Percentiles rank a stretch among this genome's conserved stretches.
Conservation (phyloP, 2,888 invertebrate species). For the Euphydryas editha region DNA sequence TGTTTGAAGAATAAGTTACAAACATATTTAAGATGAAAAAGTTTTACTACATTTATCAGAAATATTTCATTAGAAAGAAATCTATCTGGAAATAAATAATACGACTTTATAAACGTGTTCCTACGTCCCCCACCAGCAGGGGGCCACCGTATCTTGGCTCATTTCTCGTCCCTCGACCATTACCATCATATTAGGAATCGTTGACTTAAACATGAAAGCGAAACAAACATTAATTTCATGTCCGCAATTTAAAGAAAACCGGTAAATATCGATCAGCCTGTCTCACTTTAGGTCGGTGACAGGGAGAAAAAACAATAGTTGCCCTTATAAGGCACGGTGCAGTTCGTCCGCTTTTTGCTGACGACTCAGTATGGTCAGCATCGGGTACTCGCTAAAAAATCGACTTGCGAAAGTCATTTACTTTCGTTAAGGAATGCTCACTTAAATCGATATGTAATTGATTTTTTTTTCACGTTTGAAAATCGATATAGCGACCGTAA, state of each 20-base stretch:
- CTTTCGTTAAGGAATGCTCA: constrained; percentile 41
- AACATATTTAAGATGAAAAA: neutral
- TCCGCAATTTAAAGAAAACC: constrained; percentile 46
- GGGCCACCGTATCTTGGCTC: neutral
- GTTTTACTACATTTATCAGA: neutral
- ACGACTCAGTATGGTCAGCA: constrained; percentile 37
- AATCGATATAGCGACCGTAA: constrained; percentile 40
- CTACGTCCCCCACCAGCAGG: neutral
- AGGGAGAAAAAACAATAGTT: constrained; percentile 66
- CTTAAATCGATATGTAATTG: constrained; percentile 37
- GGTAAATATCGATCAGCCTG: constrained; percentile 48
- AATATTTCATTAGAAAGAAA: neutral
- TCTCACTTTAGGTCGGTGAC: constrained; percentile 46
- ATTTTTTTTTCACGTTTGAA: constrained; percentile 38
- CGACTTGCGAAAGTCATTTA: constrained; percentile 39
- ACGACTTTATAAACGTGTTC: neutral
- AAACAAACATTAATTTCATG: constrained; percentile 37
- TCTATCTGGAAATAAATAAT: neutral
- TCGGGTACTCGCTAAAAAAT: constrained; percentile 38
- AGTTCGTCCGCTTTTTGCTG: constrained; percentile 38
- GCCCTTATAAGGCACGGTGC: constrained; percentile 43
- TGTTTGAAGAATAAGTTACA: neutral
- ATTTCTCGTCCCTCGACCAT: constrained; percentile 8
- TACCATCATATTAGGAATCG: constrained; percentile 19
- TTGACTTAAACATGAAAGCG: constrained; percentile 35